A percentile compares a stretch with the other conserved stretches of the same genome.
phyloP scores from a whole-genome alignment of 2,113 vertebrate species.

The Elanus axillaris region DNA sequence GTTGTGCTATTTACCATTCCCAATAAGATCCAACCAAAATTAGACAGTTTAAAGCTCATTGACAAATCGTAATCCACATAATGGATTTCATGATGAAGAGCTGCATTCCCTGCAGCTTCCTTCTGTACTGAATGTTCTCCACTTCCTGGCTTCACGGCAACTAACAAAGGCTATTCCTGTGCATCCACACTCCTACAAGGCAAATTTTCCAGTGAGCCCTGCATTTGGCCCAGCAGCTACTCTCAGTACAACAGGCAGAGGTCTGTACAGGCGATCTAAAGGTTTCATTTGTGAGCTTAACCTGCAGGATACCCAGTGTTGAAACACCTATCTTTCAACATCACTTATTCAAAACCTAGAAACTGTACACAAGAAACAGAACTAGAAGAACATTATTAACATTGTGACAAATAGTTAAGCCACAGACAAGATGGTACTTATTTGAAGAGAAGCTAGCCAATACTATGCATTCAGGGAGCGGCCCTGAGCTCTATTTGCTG shows the following conservation, averaged over 20 bases:
- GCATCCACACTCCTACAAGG: not conserved
- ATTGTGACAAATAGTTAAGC: not conserved
- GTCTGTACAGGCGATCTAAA: not conserved
- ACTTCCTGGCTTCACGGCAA: not conserved
- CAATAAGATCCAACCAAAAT: not conserved
- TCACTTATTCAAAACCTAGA: not conserved
- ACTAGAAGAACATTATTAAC: not conserved
- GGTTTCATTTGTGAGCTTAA: not conserved
- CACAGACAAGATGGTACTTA: not conserved
- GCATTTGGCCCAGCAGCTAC: not conserved
- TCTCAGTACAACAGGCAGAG: not conserved
- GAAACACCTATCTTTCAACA: not conserved
- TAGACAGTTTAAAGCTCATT: not conserved
- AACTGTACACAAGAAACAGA: not conserved
- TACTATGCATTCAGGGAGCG: slow-evolving; percentile 2
- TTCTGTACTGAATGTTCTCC: not conserved
- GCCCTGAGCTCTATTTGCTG: not conserved
- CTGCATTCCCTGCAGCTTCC: not conserved
- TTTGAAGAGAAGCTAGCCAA: not conserved
- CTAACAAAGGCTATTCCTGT: not conserved
- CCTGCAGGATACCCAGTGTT: not conserved
- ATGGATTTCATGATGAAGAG: not conserved
- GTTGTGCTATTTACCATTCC: not conserved
- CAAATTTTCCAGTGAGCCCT: not conserved
- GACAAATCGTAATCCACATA: not conserved